These are phyloP conservation scores for Aulostomus chinensis DNA, from an alignment of 2,797 vertebrate species.

Conservation along the genomic window DNA sequence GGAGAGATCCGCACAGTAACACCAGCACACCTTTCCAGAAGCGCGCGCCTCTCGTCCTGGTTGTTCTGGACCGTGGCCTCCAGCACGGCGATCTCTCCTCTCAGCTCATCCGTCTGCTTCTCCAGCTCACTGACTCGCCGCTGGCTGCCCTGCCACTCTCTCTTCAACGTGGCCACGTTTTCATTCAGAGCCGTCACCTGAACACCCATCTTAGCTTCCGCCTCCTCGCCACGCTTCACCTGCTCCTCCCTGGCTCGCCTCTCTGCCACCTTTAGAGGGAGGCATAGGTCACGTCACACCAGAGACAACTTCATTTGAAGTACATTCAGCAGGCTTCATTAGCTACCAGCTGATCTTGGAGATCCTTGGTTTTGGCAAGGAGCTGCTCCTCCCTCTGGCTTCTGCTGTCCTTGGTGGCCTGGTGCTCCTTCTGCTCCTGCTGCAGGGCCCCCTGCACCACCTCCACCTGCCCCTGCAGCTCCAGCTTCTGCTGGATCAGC, in stretches of 20 bases:
- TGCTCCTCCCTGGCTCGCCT: conserved; percentile 86
- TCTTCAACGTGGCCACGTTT: conserved; percentile 95
- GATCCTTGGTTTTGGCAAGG: conserved; percentile 79
- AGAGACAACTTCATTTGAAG: no score
- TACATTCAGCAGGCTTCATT: no score
- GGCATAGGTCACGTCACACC: background rate
- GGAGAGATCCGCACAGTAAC: background rate
- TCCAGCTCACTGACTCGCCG: conserved; percentile 91
- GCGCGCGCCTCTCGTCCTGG: conserved; percentile 94
- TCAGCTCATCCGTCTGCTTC: conserved; percentile 94
- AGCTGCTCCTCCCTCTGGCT: conserved; percentile 85
- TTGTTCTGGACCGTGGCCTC: conserved; percentile 98
- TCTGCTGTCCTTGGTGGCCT: conserved; percentile 81
- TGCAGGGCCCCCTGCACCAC: conserved; percentile 76
- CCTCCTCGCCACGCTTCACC: conserved; percentile 86
- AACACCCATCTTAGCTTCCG: conserved; percentile 84
- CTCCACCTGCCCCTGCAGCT: conserved; percentile 88
- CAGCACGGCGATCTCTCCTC: conserved; percentile 95
- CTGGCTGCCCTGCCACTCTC: conserved; percentile 95
- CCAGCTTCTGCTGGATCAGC: conserved; percentile 96
- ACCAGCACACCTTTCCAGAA: conserved; percentile 87
- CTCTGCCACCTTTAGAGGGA: conserved; percentile 79
- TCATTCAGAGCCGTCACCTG: conserved; percentile 94
- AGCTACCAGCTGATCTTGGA: conserved; percentile 88
- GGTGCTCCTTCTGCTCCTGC: conserved; percentile 85